phyloP scores from a whole-genome alignment of 1,140 invertebrate genomes.

The Riptortus pedestris region DNA sequence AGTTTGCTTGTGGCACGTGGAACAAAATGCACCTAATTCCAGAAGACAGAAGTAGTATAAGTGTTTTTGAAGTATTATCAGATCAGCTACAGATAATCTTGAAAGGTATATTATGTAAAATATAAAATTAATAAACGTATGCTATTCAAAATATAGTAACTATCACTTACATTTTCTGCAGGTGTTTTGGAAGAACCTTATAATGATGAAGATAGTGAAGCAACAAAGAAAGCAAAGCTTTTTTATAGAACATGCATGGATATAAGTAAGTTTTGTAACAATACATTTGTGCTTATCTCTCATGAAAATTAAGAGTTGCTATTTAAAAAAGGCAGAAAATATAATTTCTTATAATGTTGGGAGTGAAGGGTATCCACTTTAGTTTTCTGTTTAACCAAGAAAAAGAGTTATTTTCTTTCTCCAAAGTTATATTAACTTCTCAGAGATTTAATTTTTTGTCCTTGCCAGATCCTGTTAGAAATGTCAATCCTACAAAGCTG shows the following conservation, averaged over 20 bases:
- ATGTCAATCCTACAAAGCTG: too few species aligned
- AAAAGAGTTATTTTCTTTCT: too few species aligned
- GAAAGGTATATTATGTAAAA: conserved; percentile 44
- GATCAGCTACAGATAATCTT: conserved; percentile 77
- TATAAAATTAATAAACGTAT: neutral
- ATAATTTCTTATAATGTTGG: neutral
- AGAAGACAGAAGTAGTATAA: conserved; percentile 75
- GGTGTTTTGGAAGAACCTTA: conserved; percentile 59
- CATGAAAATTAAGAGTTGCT: too few species aligned
- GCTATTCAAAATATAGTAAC: neutral
- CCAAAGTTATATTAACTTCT: too few species aligned
- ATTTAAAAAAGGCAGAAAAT: neutral
- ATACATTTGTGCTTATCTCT: neutral
- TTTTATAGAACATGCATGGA: conserved; percentile 82
- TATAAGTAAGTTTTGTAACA: conserved; percentile 61
- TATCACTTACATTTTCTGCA: conserved; percentile 32
- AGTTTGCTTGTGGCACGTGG: conserved; percentile 82
- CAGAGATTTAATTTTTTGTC: too few species aligned
- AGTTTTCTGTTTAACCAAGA: too few species aligned
- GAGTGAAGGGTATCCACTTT: neutral
- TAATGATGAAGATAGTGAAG: conserved; percentile 51
- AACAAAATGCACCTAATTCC: conserved; percentile 80
- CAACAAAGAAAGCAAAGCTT: conserved; percentile 69
- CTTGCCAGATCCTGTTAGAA: too few species aligned
- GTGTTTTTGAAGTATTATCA: conserved; percentile 78